phyloP scores from a whole-genome alignment of 2,888 invertebrate species.

The Tubulanus polymorphus region DNA sequence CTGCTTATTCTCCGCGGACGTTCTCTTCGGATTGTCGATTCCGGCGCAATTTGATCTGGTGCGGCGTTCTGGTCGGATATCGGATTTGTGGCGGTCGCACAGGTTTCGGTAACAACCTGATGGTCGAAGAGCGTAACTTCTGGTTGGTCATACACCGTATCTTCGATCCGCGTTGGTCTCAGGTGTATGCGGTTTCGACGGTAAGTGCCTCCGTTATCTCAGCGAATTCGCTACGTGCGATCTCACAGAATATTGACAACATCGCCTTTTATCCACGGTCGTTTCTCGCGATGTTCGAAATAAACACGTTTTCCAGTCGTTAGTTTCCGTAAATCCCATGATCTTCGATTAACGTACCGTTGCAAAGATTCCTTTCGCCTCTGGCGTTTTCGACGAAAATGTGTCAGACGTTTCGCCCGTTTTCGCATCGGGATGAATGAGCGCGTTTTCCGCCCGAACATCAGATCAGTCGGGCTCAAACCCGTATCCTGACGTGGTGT shows the following conservation, averaged over 20 bases:
- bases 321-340: slow-evolving; percentile 12
- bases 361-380: slow-evolving; percentile 8
- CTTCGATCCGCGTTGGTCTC: background rate
- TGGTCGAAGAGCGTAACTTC: no score
- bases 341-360: slow-evolving; percentile 9
- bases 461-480: background rate
- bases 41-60: no score
- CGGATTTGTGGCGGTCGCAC: no score
- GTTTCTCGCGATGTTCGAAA: slow-evolving; percentile 13
- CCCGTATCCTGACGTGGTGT: background rate
- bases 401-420: background rate
- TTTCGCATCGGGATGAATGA: background rate
- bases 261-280: background rate
- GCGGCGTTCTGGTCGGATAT: no score
- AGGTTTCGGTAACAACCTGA: no score
- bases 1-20: no score
- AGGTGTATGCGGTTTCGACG: background rate
- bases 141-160: background rate
- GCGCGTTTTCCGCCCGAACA: background rate
- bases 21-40: no score
- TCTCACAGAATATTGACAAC: background rate
- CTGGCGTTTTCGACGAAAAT: background rate
- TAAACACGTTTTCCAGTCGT: slow-evolving; percentile 12
- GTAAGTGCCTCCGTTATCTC: background rate
- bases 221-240: background rate